Percentiles rank a stretch among this genome's conserved stretches.
Evolutionary conservation across 2,888 invertebrate genomes (phyloP).

Genomic region (Drosophila engyochracea): DNA sequence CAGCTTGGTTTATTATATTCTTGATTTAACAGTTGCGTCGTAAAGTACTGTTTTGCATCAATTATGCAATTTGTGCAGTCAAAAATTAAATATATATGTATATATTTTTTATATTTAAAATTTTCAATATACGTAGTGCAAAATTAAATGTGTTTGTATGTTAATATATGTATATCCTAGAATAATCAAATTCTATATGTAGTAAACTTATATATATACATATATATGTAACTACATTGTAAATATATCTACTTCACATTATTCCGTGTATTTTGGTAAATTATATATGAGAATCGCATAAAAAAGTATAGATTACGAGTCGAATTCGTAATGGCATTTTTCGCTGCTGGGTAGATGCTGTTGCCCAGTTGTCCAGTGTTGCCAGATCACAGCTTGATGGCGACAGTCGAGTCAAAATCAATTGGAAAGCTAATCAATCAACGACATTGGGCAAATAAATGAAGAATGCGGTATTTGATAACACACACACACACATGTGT

Average conservation of each 20-base stretch:
- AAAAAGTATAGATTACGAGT: not conserved
- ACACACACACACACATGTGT: conserved; percentile 21
- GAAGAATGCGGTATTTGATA: conserved; percentile 71
- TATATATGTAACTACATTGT: too few species aligned
- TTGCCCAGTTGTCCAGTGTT: conserved; percentile 4
- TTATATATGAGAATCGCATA: too few species aligned
- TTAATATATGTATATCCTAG: too few species aligned
- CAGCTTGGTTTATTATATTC: not conserved
- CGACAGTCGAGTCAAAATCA: conserved; percentile 32
- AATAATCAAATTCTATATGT: too few species aligned
- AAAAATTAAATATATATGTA: not conserved
- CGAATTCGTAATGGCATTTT: not conserved
- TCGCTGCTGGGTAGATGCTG: conserved; percentile 11
- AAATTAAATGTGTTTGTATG: not conserved
- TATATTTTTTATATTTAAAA: not conserved
- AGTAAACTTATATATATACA: too few species aligned
- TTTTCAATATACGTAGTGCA: not conserved
- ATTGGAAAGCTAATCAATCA: conserved; percentile 70
- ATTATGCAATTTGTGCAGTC: not conserved
- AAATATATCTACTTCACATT: not conserved
- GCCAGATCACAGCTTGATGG: conserved; percentile 1
- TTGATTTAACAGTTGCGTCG: not conserved
- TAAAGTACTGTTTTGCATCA: not conserved
- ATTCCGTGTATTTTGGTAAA: not conserved
- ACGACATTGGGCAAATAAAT: conserved; percentile 61